A percentile compares a stretch with the other conserved stretches of the same genome.
phyloP scores from a whole-genome alignment of 23 tunicate species.

The Clavelina lepadiformis region DNA sequence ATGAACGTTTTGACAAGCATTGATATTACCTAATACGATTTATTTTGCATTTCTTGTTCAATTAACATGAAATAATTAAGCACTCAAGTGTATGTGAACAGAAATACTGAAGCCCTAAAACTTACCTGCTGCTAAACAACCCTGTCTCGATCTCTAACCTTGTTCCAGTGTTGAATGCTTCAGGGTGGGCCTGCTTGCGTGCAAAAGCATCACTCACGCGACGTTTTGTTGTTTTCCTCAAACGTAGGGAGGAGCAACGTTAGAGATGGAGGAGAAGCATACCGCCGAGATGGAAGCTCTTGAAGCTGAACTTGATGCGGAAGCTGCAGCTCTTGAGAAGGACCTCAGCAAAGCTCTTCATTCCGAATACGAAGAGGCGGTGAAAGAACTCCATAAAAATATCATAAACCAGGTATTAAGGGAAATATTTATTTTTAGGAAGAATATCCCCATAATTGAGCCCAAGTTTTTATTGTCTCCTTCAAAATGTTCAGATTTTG shows the following conservation, averaged over 20 bases:
- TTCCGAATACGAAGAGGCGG: conserved; percentile 53
- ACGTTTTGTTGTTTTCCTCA: no score
- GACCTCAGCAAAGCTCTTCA: conserved; percentile 45
- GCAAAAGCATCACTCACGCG: no score
- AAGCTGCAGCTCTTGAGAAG: conserved; percentile 51
- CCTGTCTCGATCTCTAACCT: no score
- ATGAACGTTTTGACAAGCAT: no score
- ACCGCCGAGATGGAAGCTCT: conserved; percentile 57
- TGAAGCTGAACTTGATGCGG: conserved; percentile 80
- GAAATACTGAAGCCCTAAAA: no score
- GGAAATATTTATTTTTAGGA: not conserved
- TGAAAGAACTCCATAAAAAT: conserved; percentile 52
- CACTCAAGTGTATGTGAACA: no score
- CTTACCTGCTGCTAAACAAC: no score
- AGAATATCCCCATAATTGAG: not conserved
- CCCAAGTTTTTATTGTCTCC: not conserved
- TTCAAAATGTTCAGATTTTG: not conserved
- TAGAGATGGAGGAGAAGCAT: conserved; percentile 67
- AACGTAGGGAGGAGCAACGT: conserved; percentile 35
- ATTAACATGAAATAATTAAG: no score
- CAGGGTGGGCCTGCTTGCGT: no score
- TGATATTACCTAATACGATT: no score
- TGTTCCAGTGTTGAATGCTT: no score
- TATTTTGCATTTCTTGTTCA: no score
- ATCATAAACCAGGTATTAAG: conserved; percentile 34